Conservation (phyloP, 1,140 invertebrate genomes). For the Andricus grossulariae region DNA sequence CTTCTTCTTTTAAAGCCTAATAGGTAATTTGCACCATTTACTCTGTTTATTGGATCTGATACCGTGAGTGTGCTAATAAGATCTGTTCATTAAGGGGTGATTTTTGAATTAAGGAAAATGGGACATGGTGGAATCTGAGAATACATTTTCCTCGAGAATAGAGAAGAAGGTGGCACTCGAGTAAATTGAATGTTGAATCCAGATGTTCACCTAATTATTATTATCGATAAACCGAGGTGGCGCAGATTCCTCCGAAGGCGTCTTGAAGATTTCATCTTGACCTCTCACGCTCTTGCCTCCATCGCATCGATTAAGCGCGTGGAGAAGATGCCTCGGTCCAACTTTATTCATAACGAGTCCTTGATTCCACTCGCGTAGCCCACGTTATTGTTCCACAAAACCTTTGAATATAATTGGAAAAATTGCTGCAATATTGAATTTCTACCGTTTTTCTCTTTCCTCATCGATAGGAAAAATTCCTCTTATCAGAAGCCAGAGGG, state of each 20-base stretch:
- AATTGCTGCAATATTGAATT: no score
- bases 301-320: conserved; percentile 29
- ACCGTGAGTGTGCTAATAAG: no score
- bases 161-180: conserved; percentile 57
- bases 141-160: conserved; percentile 14
- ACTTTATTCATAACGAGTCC: conserved; percentile 8
- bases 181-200: conserved; percentile 71
- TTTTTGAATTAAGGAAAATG: conserved; percentile 39
- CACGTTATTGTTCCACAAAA: no score
- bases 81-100: neutral
- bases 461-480: no score
- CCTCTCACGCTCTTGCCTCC: conserved; percentile 11
- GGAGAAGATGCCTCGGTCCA: neutral
- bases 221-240: conserved; percentile 30
- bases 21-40: no score
- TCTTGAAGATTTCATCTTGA: conserved; percentile 31
- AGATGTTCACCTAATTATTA: conserved; percentile 55
- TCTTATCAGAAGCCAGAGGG: no score
- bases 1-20: no score
- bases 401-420: no score
- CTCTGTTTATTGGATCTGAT: no score
- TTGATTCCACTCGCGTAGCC: no score
- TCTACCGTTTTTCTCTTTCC: no score
- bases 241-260: conserved; percentile 24
- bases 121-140: neutral